phyloP scores from a whole-genome alignment of 2,888 invertebrate species.

The Beris chalybata region DNA sequence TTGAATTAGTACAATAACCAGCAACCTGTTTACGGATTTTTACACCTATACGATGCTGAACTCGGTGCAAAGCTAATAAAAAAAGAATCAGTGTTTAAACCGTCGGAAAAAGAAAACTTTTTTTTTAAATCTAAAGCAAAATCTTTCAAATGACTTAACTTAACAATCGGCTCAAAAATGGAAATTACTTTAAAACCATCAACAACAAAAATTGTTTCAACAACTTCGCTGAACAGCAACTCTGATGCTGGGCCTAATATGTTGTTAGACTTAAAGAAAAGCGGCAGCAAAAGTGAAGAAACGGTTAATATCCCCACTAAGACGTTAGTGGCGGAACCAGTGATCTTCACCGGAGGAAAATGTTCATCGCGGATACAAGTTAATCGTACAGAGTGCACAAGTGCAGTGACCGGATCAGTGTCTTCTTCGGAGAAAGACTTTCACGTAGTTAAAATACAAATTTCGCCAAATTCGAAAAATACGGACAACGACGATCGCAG shows the following conservation, averaged over 20 bases:
- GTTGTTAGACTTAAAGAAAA: slow-evolving; percentile 26
- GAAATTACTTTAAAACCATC: slow-evolving; percentile 1
- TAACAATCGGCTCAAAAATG: slow-evolving; percentile 6
- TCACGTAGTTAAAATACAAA: slow-evolving; percentile 54
- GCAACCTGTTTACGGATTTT: too few relatives aligned
- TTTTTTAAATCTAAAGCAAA: not conserved
- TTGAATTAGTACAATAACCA: not conserved
- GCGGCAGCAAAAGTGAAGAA: slow-evolving; percentile 36
- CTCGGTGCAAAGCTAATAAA: too few relatives aligned
- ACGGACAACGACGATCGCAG: not conserved
- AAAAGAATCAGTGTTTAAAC: too few relatives aligned
- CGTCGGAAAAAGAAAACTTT: not conserved
- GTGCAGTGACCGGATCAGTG: slow-evolving; percentile 51
- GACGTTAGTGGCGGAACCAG: slow-evolving; percentile 1
- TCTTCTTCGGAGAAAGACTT: slow-evolving; percentile 42
- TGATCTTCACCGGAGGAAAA: slow-evolving; percentile 31
- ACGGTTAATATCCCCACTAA: slow-evolving; percentile 40
- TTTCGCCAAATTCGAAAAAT: slow-evolving; percentile 44
- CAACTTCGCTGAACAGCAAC: slow-evolving; percentile 4
- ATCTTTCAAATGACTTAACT: not conserved
- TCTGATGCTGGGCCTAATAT: slow-evolving; percentile 9
- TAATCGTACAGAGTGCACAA: slow-evolving; percentile 47
- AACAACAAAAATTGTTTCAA: slow-evolving; percentile 15
- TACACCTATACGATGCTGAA: too few relatives aligned
- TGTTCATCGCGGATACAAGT: slow-evolving; percentile 37